These are phyloP conservation scores for Picus viridis DNA, from an alignment of 2,797 vertebrate genomes.

Conservation along the genomic window DNA sequence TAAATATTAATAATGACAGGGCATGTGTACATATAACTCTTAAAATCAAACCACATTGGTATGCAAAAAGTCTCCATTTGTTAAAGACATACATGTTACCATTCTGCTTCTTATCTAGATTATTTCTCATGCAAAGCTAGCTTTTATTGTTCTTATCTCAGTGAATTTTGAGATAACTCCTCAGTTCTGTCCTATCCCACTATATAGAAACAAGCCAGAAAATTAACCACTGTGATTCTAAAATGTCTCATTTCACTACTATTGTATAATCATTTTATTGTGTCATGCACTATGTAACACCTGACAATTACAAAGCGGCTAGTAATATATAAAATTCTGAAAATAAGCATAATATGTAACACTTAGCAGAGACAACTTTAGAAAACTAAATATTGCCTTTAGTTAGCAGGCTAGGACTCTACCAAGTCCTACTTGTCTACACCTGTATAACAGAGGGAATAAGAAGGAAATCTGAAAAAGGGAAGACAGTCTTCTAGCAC, in stretches of 20 bases:
- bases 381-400: background rate
- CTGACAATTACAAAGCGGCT: background rate
- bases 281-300: background rate
- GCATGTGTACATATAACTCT: background rate
- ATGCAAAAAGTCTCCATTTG: background rate
- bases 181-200: background rate
- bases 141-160: background rate
- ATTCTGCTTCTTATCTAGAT: background rate
- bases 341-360: background rate
- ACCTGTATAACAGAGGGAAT: background rate
- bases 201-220: background rate
- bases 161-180: background rate
- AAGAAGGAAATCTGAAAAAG: background rate
- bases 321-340: background rate
- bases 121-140: background rate
- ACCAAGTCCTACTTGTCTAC: background rate
- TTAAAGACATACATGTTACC: background rate
- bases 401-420: background rate
- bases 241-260: background rate
- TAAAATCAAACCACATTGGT: background rate
- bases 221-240: background rate
- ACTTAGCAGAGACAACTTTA: background rate
- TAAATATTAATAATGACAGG: background rate
- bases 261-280: background rate
- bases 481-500: background rate